Evolutionary conservation across 2,888 invertebrate genomes (phyloP).

Genomic region (Phaedon cochleariae): DNA sequence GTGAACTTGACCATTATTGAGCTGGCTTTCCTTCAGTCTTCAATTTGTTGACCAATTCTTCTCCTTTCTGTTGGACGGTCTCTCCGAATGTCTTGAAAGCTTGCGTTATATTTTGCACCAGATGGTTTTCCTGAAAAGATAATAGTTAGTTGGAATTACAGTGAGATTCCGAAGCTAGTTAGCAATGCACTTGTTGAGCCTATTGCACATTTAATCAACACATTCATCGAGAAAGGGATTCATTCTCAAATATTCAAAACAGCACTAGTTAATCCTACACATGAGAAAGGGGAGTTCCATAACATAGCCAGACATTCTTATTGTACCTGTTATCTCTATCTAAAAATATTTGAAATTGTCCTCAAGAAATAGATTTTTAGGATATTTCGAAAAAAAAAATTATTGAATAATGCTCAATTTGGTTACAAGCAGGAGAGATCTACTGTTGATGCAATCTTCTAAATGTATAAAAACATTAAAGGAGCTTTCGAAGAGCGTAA

Average conservation of each 20-base stretch:
- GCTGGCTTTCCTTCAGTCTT: slow-evolving; percentile 23
- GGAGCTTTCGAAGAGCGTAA: too few species aligned
- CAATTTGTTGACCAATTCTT: slow-evolving; percentile 45
- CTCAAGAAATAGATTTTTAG: not conserved
- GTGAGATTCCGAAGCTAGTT: too few species aligned
- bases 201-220: slow-evolving; percentile 9
- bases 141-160: too few species aligned
- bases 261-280: too few species aligned
- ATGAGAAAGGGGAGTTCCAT: not conserved
- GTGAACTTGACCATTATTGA: not conserved
- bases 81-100: slow-evolving; percentile 45
- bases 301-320: not conserved
- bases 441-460: too few species aligned
- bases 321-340: not conserved
- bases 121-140: slow-evolving; percentile 47
- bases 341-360: not conserved
- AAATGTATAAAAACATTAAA: too few species aligned
- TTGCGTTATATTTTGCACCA: slow-evolving; percentile 44
- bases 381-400: not conserved
- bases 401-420: not conserved
- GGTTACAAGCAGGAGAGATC: too few species aligned
- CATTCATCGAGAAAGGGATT: not conserved
- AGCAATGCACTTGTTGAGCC: not conserved
- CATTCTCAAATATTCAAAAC: not conserved
- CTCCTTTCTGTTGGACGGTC: slow-evolving; percentile 42